Conservation (phyloP, 2,113 vertebrate genomes). For the human region DNA sequence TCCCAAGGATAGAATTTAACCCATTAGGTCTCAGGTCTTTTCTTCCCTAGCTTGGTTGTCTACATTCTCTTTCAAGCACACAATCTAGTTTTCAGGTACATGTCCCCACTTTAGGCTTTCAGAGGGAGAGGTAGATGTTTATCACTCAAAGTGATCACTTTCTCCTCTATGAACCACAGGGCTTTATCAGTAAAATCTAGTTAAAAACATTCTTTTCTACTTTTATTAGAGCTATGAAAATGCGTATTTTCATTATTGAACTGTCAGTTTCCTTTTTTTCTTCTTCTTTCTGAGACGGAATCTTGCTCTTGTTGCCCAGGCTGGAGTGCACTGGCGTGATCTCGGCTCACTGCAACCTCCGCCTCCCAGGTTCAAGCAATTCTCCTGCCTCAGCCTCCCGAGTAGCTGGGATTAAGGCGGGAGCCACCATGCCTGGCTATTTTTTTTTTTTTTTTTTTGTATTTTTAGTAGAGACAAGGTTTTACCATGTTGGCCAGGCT, state of each 20-base stretch:
- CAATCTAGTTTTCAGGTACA: not conserved
- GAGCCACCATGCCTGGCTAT: too few species aligned
- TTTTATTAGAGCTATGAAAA: slow-evolving; percentile 26
- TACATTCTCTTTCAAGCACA: not conserved
- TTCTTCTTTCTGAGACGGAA: too few species aligned
- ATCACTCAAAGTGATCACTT: not conserved
- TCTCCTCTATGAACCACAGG: not conserved
- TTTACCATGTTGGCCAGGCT: too few species aligned
- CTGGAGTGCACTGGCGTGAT: too few species aligned
- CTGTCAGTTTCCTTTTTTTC: too few species aligned
- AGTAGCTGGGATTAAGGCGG: too few species aligned
- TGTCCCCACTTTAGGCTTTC: not conserved
- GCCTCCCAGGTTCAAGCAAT: too few species aligned
- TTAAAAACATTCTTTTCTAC: not conserved
- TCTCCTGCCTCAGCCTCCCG: too few species aligned
- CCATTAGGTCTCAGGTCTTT: not conserved
- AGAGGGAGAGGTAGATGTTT: not conserved
- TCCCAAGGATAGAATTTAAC: not conserved
- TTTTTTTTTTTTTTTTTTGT: too few species aligned
- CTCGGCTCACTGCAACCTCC: too few species aligned
- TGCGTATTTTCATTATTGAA: not conserved
- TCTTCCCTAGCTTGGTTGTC: not conserved
- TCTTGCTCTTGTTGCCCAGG: too few species aligned
- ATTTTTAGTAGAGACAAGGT: too few species aligned
- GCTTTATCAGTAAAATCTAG: not conserved